Evolutionary conservation across 2,888 invertebrate genomes (phyloP).

Genomic region (Elegia similella): DNA sequence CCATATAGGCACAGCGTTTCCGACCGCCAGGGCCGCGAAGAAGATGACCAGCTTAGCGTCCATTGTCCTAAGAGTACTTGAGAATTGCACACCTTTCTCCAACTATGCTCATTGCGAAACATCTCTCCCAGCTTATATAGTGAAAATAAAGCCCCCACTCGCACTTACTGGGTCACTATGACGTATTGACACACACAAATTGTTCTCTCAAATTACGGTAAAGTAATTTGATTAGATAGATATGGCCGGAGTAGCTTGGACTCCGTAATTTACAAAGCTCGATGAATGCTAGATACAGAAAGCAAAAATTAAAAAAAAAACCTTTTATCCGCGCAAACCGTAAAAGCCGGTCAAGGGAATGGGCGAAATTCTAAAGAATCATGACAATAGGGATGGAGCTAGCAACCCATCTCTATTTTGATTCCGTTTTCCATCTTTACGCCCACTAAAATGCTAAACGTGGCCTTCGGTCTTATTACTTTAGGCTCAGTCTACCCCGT

Average conservation of each 20-base stretch:
- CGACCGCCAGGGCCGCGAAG: constrained; percentile 43
- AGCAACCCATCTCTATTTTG: no score
- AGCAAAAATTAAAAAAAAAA: no score
- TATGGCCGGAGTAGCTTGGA: constrained; percentile 33
- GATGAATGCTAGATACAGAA: no score
- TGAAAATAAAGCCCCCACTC: constrained; percentile 61
- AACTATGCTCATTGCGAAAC: constrained; percentile 60
- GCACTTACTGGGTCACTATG: constrained; percentile 53
- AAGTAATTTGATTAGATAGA: constrained; percentile 52
- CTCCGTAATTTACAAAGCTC: no score
- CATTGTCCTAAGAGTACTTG: constrained; percentile 42
- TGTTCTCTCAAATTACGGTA: constrained; percentile 62
- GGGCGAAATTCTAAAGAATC: no score
- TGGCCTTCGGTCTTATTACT: no score
- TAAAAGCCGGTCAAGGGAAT: no score
- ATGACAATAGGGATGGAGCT: no score
- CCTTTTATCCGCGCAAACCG: no score
- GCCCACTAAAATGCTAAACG: no score
- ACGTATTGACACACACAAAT: constrained; percentile 64
- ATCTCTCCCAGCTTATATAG: constrained; percentile 68
- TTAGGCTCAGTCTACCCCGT: no score
- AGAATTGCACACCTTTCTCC: constrained; percentile 51
- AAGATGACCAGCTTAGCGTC: constrained; percentile 54
- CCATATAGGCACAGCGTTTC: constrained; percentile 57
- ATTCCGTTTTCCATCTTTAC: no score